Conservation (phyloP, 2,888 invertebrate species). For the Tenthredo amoena region DNA sequence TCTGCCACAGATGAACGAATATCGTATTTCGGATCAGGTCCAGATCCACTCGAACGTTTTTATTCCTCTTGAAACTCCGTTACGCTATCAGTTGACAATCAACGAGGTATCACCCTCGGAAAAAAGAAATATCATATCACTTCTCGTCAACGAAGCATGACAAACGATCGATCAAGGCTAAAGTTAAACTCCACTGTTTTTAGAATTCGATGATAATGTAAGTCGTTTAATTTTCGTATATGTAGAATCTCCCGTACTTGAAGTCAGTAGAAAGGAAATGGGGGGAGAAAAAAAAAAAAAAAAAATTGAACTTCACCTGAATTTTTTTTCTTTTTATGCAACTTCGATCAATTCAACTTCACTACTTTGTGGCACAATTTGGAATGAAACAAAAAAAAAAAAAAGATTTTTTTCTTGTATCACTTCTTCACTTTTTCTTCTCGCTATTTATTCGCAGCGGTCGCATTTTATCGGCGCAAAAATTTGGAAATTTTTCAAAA, state of each 20-base stretch:
- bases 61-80: not conserved
- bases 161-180: not conserved
- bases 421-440: not conserved
- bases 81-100: not conserved
- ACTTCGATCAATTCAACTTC: not conserved
- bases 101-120: not conserved
- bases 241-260: not conserved
- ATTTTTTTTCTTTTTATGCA: not conserved
- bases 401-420: not conserved
- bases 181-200: constrained; percentile 4
- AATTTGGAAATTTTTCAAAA: not conserved
- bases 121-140: not conserved
- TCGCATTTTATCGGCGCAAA: not conserved
- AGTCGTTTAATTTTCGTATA: not conserved
- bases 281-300: not conserved
- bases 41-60: not conserved
- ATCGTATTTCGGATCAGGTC: not conserved
- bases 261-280: not conserved
- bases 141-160: not conserved
- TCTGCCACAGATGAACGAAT: not conserved
- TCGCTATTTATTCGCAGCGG: not conserved
- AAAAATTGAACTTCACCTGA: not conserved
- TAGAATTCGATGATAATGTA: not conserved
- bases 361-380: not conserved
- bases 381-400: not conserved